Evolutionary conservation across 2,888 invertebrate species (phyloP), one percentile per base, ranked within the genome.

Genomic region (Chromoteleia sp.): DNA sequence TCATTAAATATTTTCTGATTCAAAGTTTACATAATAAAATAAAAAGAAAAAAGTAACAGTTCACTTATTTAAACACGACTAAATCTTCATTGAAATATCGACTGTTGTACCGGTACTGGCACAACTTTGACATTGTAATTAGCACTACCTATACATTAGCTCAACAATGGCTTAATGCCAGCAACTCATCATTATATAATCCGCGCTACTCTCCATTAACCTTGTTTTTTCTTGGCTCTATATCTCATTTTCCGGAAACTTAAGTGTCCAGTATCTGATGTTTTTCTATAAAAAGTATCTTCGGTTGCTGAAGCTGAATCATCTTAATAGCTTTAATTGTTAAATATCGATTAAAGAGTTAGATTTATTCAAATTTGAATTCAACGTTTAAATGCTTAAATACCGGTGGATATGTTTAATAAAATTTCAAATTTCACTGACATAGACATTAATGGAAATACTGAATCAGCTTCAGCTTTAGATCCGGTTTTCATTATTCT

Each of bases 111-210:
- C 39, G 48, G 58, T 48, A 48, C 48, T 48, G 70, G 48, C 48
- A 48, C 70, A 48, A 71, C 50, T 71, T 52, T 41, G 59, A 39
- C 59, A 59, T 71, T 50, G 71, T 52, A 71, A 71, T 71, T 71
- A 71, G 41, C 30, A 5, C 7, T 33, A 39, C 29, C 39, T 61
- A 71, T 59, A 59, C 43, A 61, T 73, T 61, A 73, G 29, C 39
- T 19, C 33, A 52, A 54, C 73, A 61, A 61, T 73, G 61, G 52
- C 73, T 61, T 52, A 61, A 52, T 61, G 73, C 52, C 73, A 61
- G 50, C 14, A 17, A 29, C 50, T 59, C 15, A 58, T 73, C 61
- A 61, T 61, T 61, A 63, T 73, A 73, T 54, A 73, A 71, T 71
- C 70, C 58, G 25, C 45, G 7, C 36, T 50, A 17, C 17, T 59